A percentile compares a stretch with the other conserved stretches of the same genome.
Conservation (phyloP, 1,140 invertebrate species). For the Nephila pilipes region DNA sequence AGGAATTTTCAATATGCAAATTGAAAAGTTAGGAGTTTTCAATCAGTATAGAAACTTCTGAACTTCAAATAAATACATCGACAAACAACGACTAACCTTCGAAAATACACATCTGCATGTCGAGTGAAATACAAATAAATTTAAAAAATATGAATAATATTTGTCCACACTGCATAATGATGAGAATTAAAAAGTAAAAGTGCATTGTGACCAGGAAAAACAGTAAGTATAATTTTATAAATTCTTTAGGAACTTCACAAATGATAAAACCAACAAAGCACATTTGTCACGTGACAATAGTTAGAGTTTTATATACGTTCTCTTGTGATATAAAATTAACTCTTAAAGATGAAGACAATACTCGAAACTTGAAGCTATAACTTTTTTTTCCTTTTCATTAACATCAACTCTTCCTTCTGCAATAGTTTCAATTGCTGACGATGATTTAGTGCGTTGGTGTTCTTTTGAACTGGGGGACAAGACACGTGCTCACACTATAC, state of each 20-base stretch:
- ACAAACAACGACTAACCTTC: constrained; percentile 7
- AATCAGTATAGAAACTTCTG: neutral
- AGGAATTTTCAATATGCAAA: constrained; percentile 22
- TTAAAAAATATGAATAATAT: constrained; percentile 31
- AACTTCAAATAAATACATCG: neutral
- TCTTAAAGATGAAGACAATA: constrained; percentile 69
- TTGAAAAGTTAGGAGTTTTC: constrained; percentile 29
- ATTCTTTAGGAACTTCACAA: constrained; percentile 72
- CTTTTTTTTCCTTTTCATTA: constrained; percentile 9
- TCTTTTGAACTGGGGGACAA: constrained; percentile 64
- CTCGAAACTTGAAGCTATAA: constrained; percentile 33
- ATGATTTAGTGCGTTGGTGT: constrained; percentile 55
- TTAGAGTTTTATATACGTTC: constrained; percentile 30
- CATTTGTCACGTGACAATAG: constrained; percentile 19
- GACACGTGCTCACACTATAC: constrained; percentile 64
- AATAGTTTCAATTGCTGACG: constrained; percentile 48
- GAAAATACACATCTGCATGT: constrained; percentile 27
- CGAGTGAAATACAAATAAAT: neutral
- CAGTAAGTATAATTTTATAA: constrained; percentile 59
- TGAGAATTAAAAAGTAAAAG: constrained; percentile 20
- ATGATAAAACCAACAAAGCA: constrained; percentile 54
- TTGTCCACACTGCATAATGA: constrained; percentile 22
- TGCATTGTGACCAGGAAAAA: constrained; percentile 40
- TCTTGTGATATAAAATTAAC: constrained; percentile 52
- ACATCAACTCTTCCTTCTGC: constrained; percentile 15